Conservation (phyloP, 2,888 invertebrate genomes). For the Heliothis peltigera region DNA sequence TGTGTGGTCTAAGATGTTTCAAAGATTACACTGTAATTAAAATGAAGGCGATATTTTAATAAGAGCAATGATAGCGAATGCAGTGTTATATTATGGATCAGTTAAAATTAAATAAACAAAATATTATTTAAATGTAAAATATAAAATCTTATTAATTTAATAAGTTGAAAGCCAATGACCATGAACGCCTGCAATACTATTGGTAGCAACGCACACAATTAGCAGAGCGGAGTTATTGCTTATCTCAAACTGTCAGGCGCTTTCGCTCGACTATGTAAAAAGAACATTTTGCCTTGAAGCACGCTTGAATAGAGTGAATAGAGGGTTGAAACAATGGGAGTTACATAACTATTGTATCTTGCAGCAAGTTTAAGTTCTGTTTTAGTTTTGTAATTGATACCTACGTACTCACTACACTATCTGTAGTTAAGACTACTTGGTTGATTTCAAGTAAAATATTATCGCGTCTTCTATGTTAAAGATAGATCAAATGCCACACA, state of each 20-base stretch:
- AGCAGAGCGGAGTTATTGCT: constrained; percentile 62
- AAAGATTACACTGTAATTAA: too few species aligned
- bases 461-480: too few species aligned
- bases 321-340: constrained; percentile 51
- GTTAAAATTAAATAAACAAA: too few species aligned
- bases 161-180: neutral
- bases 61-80: neutral
- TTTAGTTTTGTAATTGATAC: neutral
- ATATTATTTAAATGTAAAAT: neutral
- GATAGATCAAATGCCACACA: too few species aligned
- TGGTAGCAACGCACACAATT: constrained; percentile 64
- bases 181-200: constrained; percentile 49
- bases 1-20: too few species aligned
- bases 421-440: neutral
- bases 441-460: neutral
- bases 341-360: constrained; percentile 46
- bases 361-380: constrained; percentile 17
- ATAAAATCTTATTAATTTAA: neutral
- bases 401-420: too few species aligned
- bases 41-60: neutral
- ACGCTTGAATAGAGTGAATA: constrained; percentile 49
- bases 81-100: too few species aligned
- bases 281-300: constrained; percentile 49
- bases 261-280: constrained; percentile 54
- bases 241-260: constrained; percentile 74